A percentile compares a stretch with the other conserved stretches of the same genome.
phyloP scores from a whole-genome alignment of 2,113 vertebrate genomes.

The Pleuronectes platessa region DNA sequence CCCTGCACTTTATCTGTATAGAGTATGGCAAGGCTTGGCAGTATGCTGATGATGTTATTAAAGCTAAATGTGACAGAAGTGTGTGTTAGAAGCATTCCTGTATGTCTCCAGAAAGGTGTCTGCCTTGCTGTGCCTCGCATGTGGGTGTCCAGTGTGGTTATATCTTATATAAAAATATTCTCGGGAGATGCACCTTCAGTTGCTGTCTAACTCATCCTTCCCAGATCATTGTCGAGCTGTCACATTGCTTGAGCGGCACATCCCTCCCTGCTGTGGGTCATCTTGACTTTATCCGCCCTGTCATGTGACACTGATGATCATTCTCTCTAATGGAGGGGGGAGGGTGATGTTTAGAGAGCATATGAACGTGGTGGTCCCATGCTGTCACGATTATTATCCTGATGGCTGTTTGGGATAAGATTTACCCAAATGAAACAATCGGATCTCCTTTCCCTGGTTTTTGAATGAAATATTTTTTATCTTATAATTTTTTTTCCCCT shows the following conservation, averaged over 20 bases:
- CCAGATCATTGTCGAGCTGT: conserved; percentile 2
- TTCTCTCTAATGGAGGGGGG: neutral
- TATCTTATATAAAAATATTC: conserved; percentile 32
- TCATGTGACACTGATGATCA: conserved; percentile 20
- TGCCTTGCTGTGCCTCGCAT: conserved; percentile 73
- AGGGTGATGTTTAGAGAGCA: conserved; percentile 49
- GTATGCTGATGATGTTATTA: conserved; percentile 60
- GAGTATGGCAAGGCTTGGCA: conserved; percentile 59
- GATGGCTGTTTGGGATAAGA: conserved; percentile 33
- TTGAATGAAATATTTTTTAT: conserved; percentile 44
- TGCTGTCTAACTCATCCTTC: conserved; percentile 46
- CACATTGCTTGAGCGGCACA: neutral
- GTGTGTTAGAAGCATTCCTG: conserved; percentile 41
- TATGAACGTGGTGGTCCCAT: conserved; percentile 39
- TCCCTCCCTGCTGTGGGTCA: conserved; percentile 28
- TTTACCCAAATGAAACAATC: conserved; percentile 21
- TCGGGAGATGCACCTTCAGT: conserved; percentile 35
- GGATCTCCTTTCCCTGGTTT: conserved; percentile 26
- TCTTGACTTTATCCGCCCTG: conserved; percentile 36
- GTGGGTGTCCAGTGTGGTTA: conserved; percentile 60
- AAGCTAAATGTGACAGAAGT: conserved; percentile 45
- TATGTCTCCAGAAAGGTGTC: conserved; percentile 37
- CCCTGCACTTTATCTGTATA: conserved; percentile 51
- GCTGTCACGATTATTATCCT: conserved; percentile 31
- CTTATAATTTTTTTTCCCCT: neutral